These are phyloP conservation scores for Coregonus clupeaformis DNA, from an alignment of 2,113 vertebrate species.

Conservation along the genomic window DNA sequence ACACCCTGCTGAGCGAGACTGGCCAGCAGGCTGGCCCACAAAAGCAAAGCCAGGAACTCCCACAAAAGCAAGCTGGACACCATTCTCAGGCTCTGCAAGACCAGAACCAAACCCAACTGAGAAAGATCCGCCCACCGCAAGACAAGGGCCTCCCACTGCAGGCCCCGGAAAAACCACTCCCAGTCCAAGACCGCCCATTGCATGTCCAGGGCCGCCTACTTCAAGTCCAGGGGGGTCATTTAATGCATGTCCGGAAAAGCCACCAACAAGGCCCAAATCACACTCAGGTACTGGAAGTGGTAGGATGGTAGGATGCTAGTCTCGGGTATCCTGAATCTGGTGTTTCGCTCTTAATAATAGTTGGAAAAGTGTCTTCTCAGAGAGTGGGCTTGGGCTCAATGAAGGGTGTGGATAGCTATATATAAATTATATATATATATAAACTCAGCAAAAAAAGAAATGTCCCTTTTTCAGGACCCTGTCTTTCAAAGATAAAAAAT, in stretches of 20 bases:
- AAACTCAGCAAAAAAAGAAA: too few relatives aligned
- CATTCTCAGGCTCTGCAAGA: not conserved
- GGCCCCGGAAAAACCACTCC: not conserved
- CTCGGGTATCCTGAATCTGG: too few relatives aligned
- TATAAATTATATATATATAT: too few relatives aligned
- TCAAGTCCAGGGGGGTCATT: slow-evolving; percentile 7
- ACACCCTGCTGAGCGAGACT: slow-evolving; percentile 40
- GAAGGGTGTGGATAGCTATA: too few relatives aligned
- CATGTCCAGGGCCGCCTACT: not conserved
- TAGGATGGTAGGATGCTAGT: too few relatives aligned
- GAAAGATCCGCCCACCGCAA: too few relatives aligned
- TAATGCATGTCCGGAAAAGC: slow-evolving; percentile 20
- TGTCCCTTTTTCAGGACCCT: too few relatives aligned
- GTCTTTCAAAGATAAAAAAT: too few relatives aligned
- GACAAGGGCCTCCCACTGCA: not conserved
- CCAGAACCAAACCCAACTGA: not conserved
- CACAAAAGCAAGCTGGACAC: slow-evolving; percentile 20
- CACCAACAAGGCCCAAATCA: not conserved
- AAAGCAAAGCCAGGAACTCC: slow-evolving; percentile 19
- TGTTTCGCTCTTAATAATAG: too few relatives aligned
- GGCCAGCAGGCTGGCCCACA: slow-evolving; percentile 7
- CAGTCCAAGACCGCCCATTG: not conserved
- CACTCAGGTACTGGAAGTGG: not conserved
- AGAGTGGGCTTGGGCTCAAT: too few relatives aligned
- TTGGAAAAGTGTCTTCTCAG: too few relatives aligned